Base-by-base conservation (phyloP, 2,888 invertebrate species). In the Amiota communis region DNA sequence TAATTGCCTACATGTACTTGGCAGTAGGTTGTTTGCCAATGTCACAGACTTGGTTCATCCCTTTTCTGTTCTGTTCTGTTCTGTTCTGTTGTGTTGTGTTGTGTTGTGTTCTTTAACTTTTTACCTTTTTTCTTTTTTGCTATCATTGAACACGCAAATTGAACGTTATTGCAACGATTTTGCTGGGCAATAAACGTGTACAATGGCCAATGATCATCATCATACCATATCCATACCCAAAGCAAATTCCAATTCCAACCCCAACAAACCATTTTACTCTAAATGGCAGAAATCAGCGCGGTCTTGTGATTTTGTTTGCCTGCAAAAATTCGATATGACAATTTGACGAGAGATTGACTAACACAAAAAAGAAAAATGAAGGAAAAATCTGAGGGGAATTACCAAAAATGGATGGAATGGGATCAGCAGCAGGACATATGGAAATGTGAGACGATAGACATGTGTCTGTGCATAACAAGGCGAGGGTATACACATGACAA, bases 81-180 rank as follows among this genome's bases (percentile, higher is more conserved):
- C 48, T 56, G 69, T 74, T 56, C 51, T 46, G 49, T 48, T 61
- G 13, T 36, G 2, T 15, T 9, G 3, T 36, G n/a, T 51, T 61
- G 23, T 57, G 46, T 74, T 8, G 46, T 49, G n/a, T 51, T 65
- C 17, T 10, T 65, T 15, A 69, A 36, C 8, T 6, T 36, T 36
- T 36, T 23, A 23, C 36, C 56, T 13, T 1, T 46, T 12, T 73
- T 70, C 20, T 46, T 56, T 53, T 64, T 65, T 48, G 65, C 65
- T 65, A 49, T 64, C 56, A 72, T 48, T 57, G 71, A 49, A 68
- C 12, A 75, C 70, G 70, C 75, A 82, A 80, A 83, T 79, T 79
- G 80, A 77, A 84, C 77, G 77, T 81, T 82, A 82, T 81, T 80
- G 79, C 74, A 74, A 64, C 75, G 76, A 75, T 75, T 36, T 36